These are phyloP conservation scores for Rhea pennata DNA, from an alignment of 2,113 vertebrate species.

Conservation along the genomic window DNA sequence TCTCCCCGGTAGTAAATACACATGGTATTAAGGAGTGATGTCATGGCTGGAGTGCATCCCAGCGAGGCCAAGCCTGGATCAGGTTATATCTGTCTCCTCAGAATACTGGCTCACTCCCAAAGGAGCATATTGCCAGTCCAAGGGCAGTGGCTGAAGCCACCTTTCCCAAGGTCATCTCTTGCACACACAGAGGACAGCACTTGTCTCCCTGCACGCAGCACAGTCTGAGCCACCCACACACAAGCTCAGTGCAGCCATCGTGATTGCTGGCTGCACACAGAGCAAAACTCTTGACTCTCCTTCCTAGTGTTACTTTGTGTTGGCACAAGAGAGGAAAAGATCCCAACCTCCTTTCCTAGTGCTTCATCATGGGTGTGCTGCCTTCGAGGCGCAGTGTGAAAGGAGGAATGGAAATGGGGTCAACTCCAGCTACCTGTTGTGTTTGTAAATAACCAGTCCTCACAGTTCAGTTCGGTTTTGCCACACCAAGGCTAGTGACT, in stretches of 20 bases:
- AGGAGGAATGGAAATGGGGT: background rate
- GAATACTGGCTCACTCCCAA: constrained; percentile 53
- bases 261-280: background rate
- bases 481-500: background rate
- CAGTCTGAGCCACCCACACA: background rate
- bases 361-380: background rate
- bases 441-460: background rate
- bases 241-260: background rate
- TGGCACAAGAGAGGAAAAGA: background rate
- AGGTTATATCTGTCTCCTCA: constrained; percentile 52
- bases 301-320: background rate
- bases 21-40: constrained; percentile 35
- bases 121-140: constrained; percentile 35
- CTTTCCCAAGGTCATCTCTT: constrained; percentile 57
- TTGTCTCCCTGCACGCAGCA: background rate
- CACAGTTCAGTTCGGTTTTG: background rate
- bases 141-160: constrained; percentile 40
- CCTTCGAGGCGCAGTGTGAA: background rate
- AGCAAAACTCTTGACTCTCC: background rate
- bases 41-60: constrained; percentile 50
- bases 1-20: constrained; percentile 41
- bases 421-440: background rate
- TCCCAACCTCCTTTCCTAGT: background rate
- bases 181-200: background rate
- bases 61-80: constrained; percentile 54